Conservation (phyloP, 2,888 invertebrate genomes). For the Dioctria linearis region DNA sequence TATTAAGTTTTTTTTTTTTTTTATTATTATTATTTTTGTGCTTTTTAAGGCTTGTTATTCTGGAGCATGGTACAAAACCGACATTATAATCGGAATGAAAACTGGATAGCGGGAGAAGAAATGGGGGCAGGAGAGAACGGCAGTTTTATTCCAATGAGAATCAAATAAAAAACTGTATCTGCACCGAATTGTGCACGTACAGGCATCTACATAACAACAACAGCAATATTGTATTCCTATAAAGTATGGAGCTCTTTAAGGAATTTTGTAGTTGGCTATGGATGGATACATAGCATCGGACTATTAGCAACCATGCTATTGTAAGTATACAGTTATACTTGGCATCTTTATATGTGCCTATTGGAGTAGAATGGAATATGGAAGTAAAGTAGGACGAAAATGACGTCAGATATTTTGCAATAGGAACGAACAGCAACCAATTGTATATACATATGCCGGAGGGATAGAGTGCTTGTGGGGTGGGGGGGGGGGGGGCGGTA, state of each 20-base stretch:
- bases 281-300: not conserved
- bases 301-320: not conserved
- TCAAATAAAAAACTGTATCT: constrained; percentile 24
- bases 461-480: not conserved
- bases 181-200: constrained; percentile 3
- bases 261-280: not conserved
- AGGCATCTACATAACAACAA: constrained; percentile 27
- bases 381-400: constrained; percentile 44
- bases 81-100: not conserved
- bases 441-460: constrained; percentile 25
- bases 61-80: constrained; percentile 26
- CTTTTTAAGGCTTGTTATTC: constrained; percentile 18
- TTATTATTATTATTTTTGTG: not conserved
- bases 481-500: too few relatives aligned
- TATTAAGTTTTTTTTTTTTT: not conserved
- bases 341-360: constrained; percentile 3
- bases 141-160: not conserved
- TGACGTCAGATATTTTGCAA: constrained; percentile 47
- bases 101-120: not conserved
- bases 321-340: not conserved
- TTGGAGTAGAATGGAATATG: constrained; percentile 11
- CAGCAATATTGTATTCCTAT: not conserved
- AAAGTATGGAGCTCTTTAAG: not conserved
- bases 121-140: not conserved
- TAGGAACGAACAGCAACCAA: constrained; percentile 32